These are phyloP conservation scores for Helostoma temminkii DNA, from an alignment of 2,797 vertebrate species.

Conservation along the genomic window DNA sequence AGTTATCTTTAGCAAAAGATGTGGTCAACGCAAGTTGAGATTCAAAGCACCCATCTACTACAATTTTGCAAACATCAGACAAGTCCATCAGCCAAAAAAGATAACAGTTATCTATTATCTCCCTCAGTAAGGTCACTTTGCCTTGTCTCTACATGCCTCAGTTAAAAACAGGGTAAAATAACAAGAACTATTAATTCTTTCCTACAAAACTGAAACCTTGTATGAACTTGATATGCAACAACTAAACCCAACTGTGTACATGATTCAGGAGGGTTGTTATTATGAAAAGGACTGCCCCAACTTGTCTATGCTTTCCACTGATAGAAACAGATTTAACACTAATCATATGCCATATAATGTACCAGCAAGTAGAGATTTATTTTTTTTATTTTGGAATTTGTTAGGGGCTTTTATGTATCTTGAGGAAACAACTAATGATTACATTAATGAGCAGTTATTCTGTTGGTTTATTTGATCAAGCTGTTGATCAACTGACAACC, in stretches of 20 bases:
- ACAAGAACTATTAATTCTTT: not conserved
- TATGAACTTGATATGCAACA: not conserved
- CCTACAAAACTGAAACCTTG: slow-evolving; percentile 7
- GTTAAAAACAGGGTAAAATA: not conserved
- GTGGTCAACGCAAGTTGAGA: not conserved
- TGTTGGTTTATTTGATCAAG: too few relatives aligned
- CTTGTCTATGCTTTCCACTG: not conserved
- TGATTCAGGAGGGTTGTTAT: slow-evolving; percentile 5
- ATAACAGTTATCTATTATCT: not conserved
- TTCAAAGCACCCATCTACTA: not conserved
- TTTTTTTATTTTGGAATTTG: too few relatives aligned
- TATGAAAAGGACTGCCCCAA: not conserved
- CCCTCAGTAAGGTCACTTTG: not conserved
- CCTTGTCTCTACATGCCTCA: too few relatives aligned
- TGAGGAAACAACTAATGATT: too few relatives aligned
- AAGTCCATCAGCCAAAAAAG: not conserved
- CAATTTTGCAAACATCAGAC: not conserved
- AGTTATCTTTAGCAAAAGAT: not conserved
- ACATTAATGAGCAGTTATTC: too few relatives aligned
- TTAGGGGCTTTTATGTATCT: not conserved
- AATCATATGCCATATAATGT: too few relatives aligned
- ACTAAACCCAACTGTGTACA: not conserved
- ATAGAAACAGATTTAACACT: not conserved
- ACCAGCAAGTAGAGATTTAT: too few relatives aligned
- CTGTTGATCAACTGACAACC: too few relatives aligned